Evolutionary conservation across 1,140 invertebrate genomes (phyloP).

Genomic region (Penaeus japonicus): DNA sequence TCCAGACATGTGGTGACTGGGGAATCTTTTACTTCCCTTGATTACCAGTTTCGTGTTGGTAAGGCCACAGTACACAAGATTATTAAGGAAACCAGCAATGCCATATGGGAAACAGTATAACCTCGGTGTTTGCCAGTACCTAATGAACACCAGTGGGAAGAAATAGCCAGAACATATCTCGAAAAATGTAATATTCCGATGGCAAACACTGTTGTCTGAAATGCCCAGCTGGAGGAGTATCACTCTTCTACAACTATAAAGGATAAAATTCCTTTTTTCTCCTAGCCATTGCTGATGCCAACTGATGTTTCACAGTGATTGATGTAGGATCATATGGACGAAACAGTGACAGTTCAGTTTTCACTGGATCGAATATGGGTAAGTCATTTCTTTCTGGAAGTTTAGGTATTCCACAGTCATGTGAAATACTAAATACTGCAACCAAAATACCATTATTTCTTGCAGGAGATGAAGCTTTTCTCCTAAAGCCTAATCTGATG

Average conservation of each 20-base stretch:
- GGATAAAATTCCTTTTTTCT: conserved; percentile 34
- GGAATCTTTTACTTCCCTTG: conserved; percentile 13
- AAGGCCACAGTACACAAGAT: conserved; percentile 1
- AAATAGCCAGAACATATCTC: not conserved
- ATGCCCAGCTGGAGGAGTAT: conserved; percentile 33
- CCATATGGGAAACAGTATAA: conserved; percentile 1
- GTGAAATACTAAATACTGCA: conserved; percentile 28
- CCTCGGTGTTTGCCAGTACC: not conserved
- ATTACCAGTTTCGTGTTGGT: not conserved
- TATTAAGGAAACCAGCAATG: conserved; percentile 11
- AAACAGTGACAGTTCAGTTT: conserved; percentile 39
- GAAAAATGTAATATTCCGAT: not conserved
- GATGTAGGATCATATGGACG: conserved; percentile 36
- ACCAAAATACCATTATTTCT: conserved; percentile 41
- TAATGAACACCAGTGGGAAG: not conserved
- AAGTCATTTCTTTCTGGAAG: conserved; percentile 23
- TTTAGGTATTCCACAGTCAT: conserved; percentile 6
- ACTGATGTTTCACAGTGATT: conserved; percentile 32
- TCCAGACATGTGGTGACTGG: too few species aligned
- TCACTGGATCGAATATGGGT: conserved; percentile 34
- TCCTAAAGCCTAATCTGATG: not conserved
- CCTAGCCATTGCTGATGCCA: conserved; percentile 40
- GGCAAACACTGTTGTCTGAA: conserved; percentile 21
- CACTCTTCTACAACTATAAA: conserved; percentile 45
- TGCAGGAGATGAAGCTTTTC: conserved; percentile 19